Base-by-base conservation (phyloP, 2,888 invertebrate species). In the Willowsia nigromaculata region DNA sequence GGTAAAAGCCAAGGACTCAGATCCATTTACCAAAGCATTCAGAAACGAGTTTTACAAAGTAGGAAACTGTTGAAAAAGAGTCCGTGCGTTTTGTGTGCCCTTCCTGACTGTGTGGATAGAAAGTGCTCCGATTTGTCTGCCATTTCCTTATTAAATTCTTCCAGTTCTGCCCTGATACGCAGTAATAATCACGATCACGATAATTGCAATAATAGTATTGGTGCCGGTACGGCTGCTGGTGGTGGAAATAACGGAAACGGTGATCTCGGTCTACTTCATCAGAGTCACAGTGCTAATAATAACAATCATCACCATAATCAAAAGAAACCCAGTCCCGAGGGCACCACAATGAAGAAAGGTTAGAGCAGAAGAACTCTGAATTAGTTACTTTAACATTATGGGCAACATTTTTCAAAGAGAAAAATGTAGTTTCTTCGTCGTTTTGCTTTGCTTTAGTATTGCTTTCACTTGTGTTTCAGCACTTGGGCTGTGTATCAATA, bases 271-370 rank as follows among this genome's bases (percentile, higher is more conserved):
- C 76, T 47, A 33, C 50, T 65, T 7, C 62, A 22, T 30, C 56
- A n/a, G 3, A 33, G 15, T 78, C 71, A 85, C 15, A 71, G 76
- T 4, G 56, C 18, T 68, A 50, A 40, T 78, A 43, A 50, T 80
- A 53, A 81, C 71, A 68, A 74, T 37, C n/a, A 30, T 30, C 40
- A 71, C 40, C 7, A 50, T 81, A 81, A 81, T 53, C 81, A 82
- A 74, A 40, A 53, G 59, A 82, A 43, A 82, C 37, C 68, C 43
- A 82, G 71, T 82, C 81, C 81, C 43, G 37, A 22, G 74, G 59
- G 87, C n/a, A 25, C 43, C 43, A 56, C 81, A 71, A 87, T 87
- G 87, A 87, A 82, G 59, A 87, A 87, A 87, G 87, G 87, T 87
- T 82, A 74, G 87, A 80, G 15, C 25, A 59, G 27, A 22, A 47